Conservation (phyloP, 2,113 vertebrate genomes). For the Aptenodytes patagonicus region DNA sequence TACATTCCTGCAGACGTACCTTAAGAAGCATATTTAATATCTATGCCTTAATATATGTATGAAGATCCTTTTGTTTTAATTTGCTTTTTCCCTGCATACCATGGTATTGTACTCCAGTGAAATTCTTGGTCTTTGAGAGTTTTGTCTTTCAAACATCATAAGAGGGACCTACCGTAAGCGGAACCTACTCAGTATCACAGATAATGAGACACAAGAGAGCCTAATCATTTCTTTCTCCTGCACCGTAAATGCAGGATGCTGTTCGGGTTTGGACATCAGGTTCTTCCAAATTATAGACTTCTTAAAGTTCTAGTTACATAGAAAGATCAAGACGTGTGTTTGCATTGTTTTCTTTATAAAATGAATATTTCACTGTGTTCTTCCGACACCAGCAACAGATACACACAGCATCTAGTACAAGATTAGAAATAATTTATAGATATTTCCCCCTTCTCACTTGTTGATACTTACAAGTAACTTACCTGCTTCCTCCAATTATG, state of each 20-base stretch:
- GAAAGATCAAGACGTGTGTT: not conserved
- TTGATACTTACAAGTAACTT: not conserved
- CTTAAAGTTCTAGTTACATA: not conserved
- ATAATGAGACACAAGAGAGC: not conserved
- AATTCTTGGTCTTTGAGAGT: not conserved
- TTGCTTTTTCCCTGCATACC: not conserved
- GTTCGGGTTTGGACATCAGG: rapidly evolving
- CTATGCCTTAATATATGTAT: not conserved
- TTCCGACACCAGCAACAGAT: not conserved
- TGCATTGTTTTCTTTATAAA: not conserved
- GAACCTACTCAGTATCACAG: not conserved
- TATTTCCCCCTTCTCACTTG: not conserved
- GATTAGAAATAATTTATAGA: not conserved
- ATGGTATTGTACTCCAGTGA: not conserved
- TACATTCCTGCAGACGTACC: not conserved
- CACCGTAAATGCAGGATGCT: not conserved
- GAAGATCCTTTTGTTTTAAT: not conserved
- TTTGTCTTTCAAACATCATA: not conserved
- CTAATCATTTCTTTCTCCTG: not conserved
- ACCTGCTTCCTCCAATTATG: not conserved
- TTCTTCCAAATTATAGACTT: not conserved
- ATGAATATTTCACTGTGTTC: not conserved
- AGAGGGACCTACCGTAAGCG: not conserved
- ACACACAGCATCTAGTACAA: not conserved
- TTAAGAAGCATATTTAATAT: not conserved